Conservation (phyloP, 2,888 invertebrate species). For the Muschampia staudingeri region DNA sequence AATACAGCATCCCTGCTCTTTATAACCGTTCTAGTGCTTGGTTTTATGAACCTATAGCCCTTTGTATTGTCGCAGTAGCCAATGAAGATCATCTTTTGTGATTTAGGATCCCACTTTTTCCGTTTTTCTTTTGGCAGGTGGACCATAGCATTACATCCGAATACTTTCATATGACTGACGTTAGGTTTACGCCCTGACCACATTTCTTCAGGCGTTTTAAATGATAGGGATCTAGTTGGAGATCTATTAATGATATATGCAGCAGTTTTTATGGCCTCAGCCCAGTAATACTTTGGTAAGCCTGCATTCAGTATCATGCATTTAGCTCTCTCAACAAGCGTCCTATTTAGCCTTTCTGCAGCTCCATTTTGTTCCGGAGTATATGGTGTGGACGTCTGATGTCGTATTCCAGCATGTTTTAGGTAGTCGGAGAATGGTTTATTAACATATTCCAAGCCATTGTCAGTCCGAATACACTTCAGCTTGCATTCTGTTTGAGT, state of each 20-base stretch:
- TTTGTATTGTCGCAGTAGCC: constrained; percentile 74
- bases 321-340: neutral
- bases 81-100: constrained; percentile 71
- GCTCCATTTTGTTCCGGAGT: neutral
- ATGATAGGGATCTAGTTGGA: constrained; percentile 57
- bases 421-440: neutral
- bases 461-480: neutral
- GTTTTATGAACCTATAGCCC: constrained; percentile 67
- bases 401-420: neutral
- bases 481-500: neutral
- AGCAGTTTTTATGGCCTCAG: neutral
- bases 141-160: constrained; percentile 73
- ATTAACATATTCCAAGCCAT: neutral
- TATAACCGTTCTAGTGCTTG: constrained; percentile 37
- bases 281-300: constrained; percentile 10
- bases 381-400: neutral
- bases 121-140: constrained; percentile 62
- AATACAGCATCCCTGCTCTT: constrained; percentile 53
- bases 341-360: neutral
- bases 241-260: constrained; percentile 32
- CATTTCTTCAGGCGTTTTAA: constrained; percentile 70
- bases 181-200: constrained; percentile 74
- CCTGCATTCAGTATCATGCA: neutral
- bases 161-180: constrained; percentile 70
- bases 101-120: constrained; percentile 69